Evolutionary conservation across 2,888 invertebrate genomes (phyloP), one percentile per base, ranked within the genome.

Genomic region (Icerya purchasi): DNA sequence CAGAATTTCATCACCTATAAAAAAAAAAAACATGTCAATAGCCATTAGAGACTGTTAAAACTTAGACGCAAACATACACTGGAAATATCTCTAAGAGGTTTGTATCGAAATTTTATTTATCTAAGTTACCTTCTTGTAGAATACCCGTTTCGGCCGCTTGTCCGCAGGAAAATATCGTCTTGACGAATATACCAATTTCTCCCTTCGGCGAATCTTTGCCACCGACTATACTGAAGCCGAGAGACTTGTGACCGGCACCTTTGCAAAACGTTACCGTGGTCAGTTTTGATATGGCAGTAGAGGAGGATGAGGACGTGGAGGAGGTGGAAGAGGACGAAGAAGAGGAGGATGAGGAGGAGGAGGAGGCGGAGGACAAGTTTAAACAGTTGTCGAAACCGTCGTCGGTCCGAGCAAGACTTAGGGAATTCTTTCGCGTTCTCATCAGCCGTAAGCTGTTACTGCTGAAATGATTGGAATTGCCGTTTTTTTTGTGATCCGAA

Each of bases 181-280:
- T 75, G 54, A 80, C 77, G 67, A 76, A 79, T 65, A 80, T 78
- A n/a, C 79, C 79, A 73, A 78, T 77, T 63, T 74, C 75, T 10
- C 78, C 79, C 49, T 75, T 73, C 1, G 78, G 76, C 8, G 78
- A 77, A 67, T 80, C 79, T 54, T 73, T 72, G 2, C 80, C 80
- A 2, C 80, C 80, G 20, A 80, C 79, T 57, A 80, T 78, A 63
- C 78, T 79, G 69, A 80, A 80, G 1, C 80, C 80, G 1, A 80
- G 71, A 36, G 77, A 77, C 62, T 78, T 78, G 61, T 75, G 76
- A 23, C 77, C 76, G 8, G 72, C 72, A 1, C 78, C 79, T 67
- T 79, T 79, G 66, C 76, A 72, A 58, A 73, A 73, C 20, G 59
- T 59, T 22, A 63, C 63, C n/a, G 61, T 57, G 20, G 54, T 56